Evolutionary conservation across 2,797 vertebrate genomes (phyloP), one percentile per base, ranked within the genome.

Genomic region (Crax fasciolata): DNA sequence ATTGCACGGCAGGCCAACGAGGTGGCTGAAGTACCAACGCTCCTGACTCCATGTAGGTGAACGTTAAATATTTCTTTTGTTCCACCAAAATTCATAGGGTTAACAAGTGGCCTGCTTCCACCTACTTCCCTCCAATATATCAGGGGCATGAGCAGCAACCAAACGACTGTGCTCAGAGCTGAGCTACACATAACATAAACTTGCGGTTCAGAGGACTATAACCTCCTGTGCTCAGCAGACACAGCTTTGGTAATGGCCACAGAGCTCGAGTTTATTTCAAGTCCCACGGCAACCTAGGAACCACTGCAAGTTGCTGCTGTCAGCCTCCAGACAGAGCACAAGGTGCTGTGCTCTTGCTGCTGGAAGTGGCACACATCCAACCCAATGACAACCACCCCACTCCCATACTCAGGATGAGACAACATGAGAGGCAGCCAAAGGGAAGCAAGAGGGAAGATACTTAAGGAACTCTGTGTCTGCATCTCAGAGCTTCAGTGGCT

Each of bases 161-260:
- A 23, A 87, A 48, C 27, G 13, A 39, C 44, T 70, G 43, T 0
- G 0, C 76, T 80, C 51, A 71, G 46, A 1, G 1, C 21, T 49
- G 43, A 76, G 57, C 72, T 46, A 27, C 30, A 54, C 0, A 0
- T 24, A 71, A 58, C 1, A 0, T 20, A 21, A 63, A 51, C 9
- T 15, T 49, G 49, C 0, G 1, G 65, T 49, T 81, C 61, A 72
- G 68, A 62, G 30, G 70, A 76, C 58, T 49, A 62, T 51, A 70
- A 73, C 18, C 76, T 80, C 54, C n/a, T 4, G 28, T 1, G 2
- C 54, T 49, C 43, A 10, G 49, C 51, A 78, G 57, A 77, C 5
- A 15, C 46, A 27, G 62, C 54, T 89, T 23, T 41, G 54, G 46
- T 55, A 46, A 67, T 14, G 58, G 65, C n/a, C 61, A 87, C 48